Base-by-base conservation (phyloP, 1,140 invertebrate genomes). In the Drosophila paulistorum region DNA sequence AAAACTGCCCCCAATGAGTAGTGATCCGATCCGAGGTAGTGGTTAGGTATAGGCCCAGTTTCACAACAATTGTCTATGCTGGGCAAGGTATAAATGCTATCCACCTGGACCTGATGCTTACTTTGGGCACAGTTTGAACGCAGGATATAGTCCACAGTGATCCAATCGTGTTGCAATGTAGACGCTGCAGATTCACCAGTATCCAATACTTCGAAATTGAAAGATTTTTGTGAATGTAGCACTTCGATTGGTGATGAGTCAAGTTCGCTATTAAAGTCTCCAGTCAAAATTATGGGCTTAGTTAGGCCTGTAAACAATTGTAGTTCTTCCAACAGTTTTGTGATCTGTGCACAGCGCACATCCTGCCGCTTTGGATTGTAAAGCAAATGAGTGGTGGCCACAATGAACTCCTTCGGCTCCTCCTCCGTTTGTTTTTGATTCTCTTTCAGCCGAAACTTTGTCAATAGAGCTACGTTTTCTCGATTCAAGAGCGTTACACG, bases 351-450 rank as follows among this genome's bases (percentile, higher is more conserved):
- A 14, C 98, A 93, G 82, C 98, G 95, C 0, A 99, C 95, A 92
- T 99, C 98, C 23, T 96, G 95, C 30, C 98, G 92, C 80, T 93
- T 95, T 0, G 97, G 97, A 94, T 99, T 99, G 90, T 96, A 99
- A 6, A 99, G 93, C n/a, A 99, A 93, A 93, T 99, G 98, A 0
- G 98, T 99, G 3, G 97, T 99, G 5, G 97, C 97, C 0, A 99
- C 94, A 30, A 97, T 94, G 58, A 98, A 91, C 20, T 95, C 92
- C 6, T 79, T 84, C 23, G 68, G 26, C 9, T 11, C 17, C 11
- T 1, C 2, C 2, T 23, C 2, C 9, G 17, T 0, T 51, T 65
- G 39, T 1, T 61, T 17, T 0, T 92, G 92, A 1, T 91, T 58
- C 1, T 93, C 93, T 69, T 93, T 94, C 0, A 95, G 91, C 7